phyloP scores from a whole-genome alignment of 2,888 invertebrate genomes.

The Camponotus fellah region DNA sequence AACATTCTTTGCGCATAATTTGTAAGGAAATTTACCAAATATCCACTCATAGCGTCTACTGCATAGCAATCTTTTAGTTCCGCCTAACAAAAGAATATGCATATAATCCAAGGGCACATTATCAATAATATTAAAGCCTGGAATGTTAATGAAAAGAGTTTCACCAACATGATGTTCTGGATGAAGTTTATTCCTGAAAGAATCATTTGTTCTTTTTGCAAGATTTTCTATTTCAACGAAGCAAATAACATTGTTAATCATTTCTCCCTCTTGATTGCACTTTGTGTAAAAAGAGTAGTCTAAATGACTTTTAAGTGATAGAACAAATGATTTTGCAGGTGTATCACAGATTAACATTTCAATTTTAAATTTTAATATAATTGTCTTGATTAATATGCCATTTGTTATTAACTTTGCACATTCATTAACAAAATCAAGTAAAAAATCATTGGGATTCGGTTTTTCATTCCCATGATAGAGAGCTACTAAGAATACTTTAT shows the following conservation, averaged over 20 bases:
- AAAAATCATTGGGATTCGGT: conserved; percentile 63
- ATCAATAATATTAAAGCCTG: no score
- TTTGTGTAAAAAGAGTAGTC: conserved; percentile 67
- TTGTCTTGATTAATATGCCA: conserved; percentile 56
- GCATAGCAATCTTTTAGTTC: no score
- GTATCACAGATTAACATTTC: conserved; percentile 68
- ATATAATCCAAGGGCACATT: no score
- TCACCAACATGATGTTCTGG: no score
- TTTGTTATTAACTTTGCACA: conserved; percentile 51
- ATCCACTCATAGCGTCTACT: no score
- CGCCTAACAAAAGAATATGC: no score
- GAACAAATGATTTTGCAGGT: conserved; percentile 65
- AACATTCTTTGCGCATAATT: no score
- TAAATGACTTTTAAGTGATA: conserved; percentile 65
- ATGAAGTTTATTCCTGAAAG: no score
- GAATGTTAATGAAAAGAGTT: no score
- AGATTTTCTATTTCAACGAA: conserved; percentile 63
- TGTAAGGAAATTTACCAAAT: no score
- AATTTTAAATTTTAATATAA: conserved; percentile 49
- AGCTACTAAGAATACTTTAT: conserved; percentile 62
- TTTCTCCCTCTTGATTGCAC: conserved; percentile 66
- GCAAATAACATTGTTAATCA: conserved; percentile 61
- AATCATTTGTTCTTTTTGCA: no score
- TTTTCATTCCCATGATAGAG: conserved; percentile 66
- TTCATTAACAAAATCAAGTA: conserved; percentile 65